A percentile compares a stretch with the other conserved stretches of the same genome.
Evolutionary conservation across 1,140 invertebrate species (phyloP).

Genomic region (Lepidurus packardi): DNA sequence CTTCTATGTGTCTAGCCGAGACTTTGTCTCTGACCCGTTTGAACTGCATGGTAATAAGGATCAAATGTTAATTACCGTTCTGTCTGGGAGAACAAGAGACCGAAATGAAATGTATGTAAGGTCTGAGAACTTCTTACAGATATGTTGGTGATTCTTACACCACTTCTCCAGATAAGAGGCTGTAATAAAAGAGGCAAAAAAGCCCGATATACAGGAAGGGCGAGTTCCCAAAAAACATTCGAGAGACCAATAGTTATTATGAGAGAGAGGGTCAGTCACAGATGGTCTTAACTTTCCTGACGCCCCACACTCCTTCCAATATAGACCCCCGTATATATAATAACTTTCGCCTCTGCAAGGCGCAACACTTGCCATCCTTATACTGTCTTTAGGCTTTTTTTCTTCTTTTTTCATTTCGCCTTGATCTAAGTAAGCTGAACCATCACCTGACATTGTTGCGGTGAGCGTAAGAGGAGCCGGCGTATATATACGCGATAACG

Average conservation of each 20-base stretch:
- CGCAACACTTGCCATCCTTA: background rate
- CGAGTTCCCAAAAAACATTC: constrained; percentile 12
- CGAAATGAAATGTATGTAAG: background rate
- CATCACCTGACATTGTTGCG: constrained; percentile 14
- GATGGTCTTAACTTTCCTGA: constrained; percentile 17
- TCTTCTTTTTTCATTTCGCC: background rate
- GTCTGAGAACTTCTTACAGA: background rate
- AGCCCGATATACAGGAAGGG: background rate
- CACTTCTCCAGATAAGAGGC: background rate
- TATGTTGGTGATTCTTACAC: background rate
- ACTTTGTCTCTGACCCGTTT: background rate
- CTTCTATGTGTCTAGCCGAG: background rate
- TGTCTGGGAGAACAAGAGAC: constrained; percentile 6
- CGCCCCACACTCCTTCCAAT: constrained; percentile 1
- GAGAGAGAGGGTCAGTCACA: constrained; percentile 9
- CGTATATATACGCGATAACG: background rate
- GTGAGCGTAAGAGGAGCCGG: background rate
- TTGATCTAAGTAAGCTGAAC: background rate
- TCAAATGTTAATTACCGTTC: constrained; percentile 9
- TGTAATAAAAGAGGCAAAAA: constrained; percentile 11
- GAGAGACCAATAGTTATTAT: constrained; percentile 19
- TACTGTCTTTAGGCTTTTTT: background rate
- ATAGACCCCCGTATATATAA: constrained; percentile 9
- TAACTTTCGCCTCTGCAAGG: background rate
- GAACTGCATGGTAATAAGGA: background rate